phyloP scores from a whole-genome alignment of 2,113 vertebrate species.

The Gobiocypris rarus region DNA sequence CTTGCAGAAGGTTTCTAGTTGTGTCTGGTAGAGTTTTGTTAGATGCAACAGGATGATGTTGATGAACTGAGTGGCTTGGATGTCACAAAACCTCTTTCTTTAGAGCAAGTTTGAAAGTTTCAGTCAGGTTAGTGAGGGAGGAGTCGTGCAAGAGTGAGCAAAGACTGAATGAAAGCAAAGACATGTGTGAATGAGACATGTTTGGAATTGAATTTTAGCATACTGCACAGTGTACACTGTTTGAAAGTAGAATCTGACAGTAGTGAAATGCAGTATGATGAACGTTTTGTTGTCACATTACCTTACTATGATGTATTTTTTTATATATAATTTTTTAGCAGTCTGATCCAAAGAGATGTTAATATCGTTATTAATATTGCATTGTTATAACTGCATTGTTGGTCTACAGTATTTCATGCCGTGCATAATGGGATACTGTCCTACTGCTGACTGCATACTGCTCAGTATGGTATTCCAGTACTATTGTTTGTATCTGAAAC shows the following conservation, averaged over 20 bases:
- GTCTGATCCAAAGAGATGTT: neutral
- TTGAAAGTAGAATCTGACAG: too few relatives aligned
- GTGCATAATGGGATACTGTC: neutral
- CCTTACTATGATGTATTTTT: too few relatives aligned
- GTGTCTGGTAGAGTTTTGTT: too few relatives aligned
- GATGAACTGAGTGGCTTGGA: too few relatives aligned
- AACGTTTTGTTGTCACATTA: too few relatives aligned
- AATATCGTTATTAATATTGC: neutral
- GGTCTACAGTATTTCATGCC: neutral
- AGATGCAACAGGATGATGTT: too few relatives aligned
- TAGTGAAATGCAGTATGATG: too few relatives aligned
- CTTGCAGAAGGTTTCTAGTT: too few relatives aligned
- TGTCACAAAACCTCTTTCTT: neutral
- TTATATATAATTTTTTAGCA: too few relatives aligned
- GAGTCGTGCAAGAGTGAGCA: neutral
- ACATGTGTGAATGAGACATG: neutral
- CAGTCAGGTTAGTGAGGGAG: too few relatives aligned
- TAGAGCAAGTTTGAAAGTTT: neutral
- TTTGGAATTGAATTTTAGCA: neutral
- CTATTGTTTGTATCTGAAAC: neutral
- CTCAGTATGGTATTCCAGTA: neutral
- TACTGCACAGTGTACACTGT: too few relatives aligned
- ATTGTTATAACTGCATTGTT: neutral
- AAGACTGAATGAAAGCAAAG: neutral
- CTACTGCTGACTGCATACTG: neutral